Conservation (phyloP, 2,888 invertebrate species). For the Cheilosia grossa region DNA sequence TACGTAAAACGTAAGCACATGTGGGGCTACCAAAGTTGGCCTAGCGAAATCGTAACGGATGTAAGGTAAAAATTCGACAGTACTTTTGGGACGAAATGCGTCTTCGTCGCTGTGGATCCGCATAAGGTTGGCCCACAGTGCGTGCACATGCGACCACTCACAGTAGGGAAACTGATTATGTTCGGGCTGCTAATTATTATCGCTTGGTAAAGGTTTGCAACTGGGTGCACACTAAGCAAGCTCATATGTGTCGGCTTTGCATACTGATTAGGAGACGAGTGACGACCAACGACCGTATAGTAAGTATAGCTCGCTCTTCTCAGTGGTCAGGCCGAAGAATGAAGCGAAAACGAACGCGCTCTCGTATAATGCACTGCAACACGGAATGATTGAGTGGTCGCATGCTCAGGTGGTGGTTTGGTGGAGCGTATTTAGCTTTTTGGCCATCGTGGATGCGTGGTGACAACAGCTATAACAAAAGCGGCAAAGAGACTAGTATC, state of each 20-base stretch:
- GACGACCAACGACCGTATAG: background rate
- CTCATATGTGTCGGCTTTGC: slow-evolving; percentile 24
- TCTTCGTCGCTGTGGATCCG: slow-evolving; percentile 21
- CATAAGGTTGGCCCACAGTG: slow-evolving; percentile 54
- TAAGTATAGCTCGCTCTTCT: slow-evolving; percentile 8
- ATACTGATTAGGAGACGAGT: slow-evolving; percentile 56
- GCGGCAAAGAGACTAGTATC: slow-evolving; percentile 44
- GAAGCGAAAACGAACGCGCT: slow-evolving; percentile 49
- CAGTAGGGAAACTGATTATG: slow-evolving; percentile 60
- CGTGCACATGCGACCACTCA: slow-evolving; percentile 44
- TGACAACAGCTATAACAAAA: slow-evolving; percentile 49
- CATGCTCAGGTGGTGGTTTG: slow-evolving; percentile 18
- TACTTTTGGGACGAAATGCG: slow-evolving; percentile 50
- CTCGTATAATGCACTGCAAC: slow-evolving; percentile 21
- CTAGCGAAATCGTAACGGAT: slow-evolving; percentile 74
- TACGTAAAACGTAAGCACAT: background rate
- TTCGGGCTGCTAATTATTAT: slow-evolving; percentile 62
- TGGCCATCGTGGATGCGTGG: slow-evolving; percentile 48
- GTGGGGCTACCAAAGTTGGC: slow-evolving; percentile 44
- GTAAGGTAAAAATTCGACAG: slow-evolving; percentile 52
- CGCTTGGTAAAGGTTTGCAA: slow-evolving; percentile 54
- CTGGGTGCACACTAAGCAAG: slow-evolving; percentile 45
- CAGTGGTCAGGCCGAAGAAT: slow-evolving; percentile 8
- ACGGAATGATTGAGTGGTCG: slow-evolving; percentile 53
- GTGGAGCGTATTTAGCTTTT: slow-evolving; percentile 46